Evolutionary conservation across 2,888 invertebrate species (phyloP).

Genomic region (Anticlea derivata): DNA sequence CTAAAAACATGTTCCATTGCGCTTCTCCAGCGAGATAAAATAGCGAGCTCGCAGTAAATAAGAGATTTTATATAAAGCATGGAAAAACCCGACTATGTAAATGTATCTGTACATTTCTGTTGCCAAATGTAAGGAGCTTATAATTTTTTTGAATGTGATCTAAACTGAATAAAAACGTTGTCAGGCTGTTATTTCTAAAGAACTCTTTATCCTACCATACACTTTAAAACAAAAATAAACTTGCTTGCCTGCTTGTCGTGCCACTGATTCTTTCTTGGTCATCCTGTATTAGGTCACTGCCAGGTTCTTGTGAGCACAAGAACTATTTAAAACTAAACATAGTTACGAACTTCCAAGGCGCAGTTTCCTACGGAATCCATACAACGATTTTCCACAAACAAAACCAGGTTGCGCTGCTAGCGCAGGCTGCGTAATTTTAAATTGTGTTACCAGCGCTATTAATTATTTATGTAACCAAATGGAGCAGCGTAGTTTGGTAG

Average conservation of each 20-base stretch:
- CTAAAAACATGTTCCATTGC: slow-evolving; percentile 49
- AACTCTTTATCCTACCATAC: too few relatives aligned
- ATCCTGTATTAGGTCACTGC: too few relatives aligned
- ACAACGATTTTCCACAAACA: not conserved
- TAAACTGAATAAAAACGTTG: not conserved
- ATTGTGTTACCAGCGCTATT: slow-evolving; percentile 34
- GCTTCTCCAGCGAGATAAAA: slow-evolving; percentile 44
- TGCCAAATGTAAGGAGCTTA: slow-evolving; percentile 22
- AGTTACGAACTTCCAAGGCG: too few relatives aligned
- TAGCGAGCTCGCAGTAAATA: slow-evolving; percentile 32
- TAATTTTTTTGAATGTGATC: slow-evolving; percentile 28
- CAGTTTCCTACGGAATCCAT: too few relatives aligned
- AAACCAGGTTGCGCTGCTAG: not conserved
- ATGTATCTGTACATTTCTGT: slow-evolving; percentile 27
- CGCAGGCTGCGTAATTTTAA: slow-evolving; percentile 34
- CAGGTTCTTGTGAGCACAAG: too few relatives aligned
- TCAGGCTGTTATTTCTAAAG: too few relatives aligned
- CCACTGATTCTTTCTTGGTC: too few relatives aligned
- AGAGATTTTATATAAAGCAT: slow-evolving; percentile 46
- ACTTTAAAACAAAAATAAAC: too few relatives aligned
- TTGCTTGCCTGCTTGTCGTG: too few relatives aligned
- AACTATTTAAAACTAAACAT: too few relatives aligned
- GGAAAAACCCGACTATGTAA: slow-evolving; percentile 38
- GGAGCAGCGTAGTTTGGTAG: slow-evolving; percentile 36
- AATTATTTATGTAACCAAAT: slow-evolving; percentile 40